Conservation (phyloP, 2,797 vertebrate species). For the Thaleichthys pacificus region DNA sequence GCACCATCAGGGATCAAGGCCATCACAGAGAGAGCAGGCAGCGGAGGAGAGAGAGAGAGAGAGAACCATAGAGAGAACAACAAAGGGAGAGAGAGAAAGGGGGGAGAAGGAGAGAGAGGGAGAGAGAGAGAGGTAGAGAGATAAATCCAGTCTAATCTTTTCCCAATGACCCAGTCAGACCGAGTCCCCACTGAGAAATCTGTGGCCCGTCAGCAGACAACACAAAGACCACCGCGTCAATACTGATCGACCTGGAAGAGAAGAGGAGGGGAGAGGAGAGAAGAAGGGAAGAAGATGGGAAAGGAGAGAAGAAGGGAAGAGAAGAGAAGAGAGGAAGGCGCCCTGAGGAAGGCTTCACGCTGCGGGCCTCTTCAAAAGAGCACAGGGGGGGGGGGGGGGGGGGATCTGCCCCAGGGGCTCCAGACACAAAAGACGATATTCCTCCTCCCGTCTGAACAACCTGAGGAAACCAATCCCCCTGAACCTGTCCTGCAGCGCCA, state of each 20-base stretch:
- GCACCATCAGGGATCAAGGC: neutral
- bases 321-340: neutral
- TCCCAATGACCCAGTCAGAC: neutral
- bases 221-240: neutral
- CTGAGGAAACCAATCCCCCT: too few relatives aligned
- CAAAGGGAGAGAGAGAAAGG: slow-evolving; percentile 2
- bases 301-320: neutral
- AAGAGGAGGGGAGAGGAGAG: neutral
- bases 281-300: neutral
- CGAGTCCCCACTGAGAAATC: neutral
- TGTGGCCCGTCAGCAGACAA: neutral
- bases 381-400: too few relatives aligned
- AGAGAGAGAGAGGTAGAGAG: neutral
- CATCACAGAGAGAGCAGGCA: slow-evolving; percentile 48
- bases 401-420: too few relatives aligned
- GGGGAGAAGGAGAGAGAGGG: too few relatives aligned
- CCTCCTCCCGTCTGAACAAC: too few relatives aligned
- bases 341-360: neutral
- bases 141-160: slow-evolving; percentile 5
- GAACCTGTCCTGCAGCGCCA: too few relatives aligned
- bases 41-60: slow-evolving; percentile 3
- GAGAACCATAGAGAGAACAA: neutral
- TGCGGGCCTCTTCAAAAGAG: too few relatives aligned
- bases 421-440: too few relatives aligned
- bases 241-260: slow-evolving; percentile 1